Conservation (phyloP, 2,797 vertebrate species). For the Meriones psammophilus region DNA sequence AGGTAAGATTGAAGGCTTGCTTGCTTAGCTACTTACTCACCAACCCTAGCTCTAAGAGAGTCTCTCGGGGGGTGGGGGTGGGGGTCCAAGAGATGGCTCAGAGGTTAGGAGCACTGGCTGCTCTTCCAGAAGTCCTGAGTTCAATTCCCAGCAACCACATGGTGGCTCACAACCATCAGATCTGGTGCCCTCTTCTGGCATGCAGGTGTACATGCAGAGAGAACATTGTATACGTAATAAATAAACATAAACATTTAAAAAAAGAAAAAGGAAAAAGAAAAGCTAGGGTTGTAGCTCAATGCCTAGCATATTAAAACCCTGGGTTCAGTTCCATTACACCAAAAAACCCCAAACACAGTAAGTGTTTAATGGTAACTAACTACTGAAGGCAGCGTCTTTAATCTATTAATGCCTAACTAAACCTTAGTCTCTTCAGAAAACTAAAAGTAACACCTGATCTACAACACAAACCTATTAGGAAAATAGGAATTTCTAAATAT, state of each 20-base stretch:
- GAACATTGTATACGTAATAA: too few relatives aligned
- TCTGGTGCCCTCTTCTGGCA: too few relatives aligned
- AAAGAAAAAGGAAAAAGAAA: not conserved
- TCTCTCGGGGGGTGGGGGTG: too few relatives aligned
- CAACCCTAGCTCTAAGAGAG: not conserved
- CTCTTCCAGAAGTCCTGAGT: too few relatives aligned
- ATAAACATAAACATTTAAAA: too few relatives aligned
- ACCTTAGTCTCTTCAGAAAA: conserved; percentile 40
- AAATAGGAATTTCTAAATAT: conserved; percentile 13
- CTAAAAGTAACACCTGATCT: conserved; percentile 5
- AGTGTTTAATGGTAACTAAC: not conserved
- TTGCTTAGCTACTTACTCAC: not conserved
- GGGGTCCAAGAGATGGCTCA: too few relatives aligned
- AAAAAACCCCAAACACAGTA: not conserved
- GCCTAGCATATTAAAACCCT: not conserved
- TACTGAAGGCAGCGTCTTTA: conserved; percentile 1
- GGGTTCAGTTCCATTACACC: not conserved
- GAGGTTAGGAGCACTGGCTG: too few relatives aligned
- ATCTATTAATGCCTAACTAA: not conserved
- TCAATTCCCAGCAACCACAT: too few relatives aligned
- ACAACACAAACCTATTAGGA: not conserved
- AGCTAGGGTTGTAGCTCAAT: not conserved
- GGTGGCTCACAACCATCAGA: too few relatives aligned
- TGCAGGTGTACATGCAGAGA: too few relatives aligned
- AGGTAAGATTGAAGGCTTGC: not conserved